Percentiles rank a stretch among this genome's conserved stretches.
Conservation (phyloP, 2,888 invertebrate species). For the Actias luna region DNA sequence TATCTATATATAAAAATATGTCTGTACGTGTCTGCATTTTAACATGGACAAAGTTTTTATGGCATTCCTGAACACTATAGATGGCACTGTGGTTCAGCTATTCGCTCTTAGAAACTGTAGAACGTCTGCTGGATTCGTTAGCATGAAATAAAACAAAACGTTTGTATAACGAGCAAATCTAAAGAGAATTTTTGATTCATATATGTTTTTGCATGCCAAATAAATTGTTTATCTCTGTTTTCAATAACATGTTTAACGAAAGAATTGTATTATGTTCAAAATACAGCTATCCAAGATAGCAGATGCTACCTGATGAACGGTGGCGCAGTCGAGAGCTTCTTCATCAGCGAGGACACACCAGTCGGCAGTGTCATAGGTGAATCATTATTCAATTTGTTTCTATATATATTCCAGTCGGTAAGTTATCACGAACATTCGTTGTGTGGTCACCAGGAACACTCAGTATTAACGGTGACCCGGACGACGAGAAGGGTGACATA, state of each 20-base stretch:
- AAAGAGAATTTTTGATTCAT: too few relatives aligned
- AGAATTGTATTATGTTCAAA: background rate
- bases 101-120: too few relatives aligned
- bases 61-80: too few relatives aligned
- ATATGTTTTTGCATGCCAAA: too few relatives aligned
- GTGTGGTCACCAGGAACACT: constrained; percentile 79
- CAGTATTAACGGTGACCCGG: constrained; percentile 91
- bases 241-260: background rate
- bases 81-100: too few relatives aligned
- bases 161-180: too few relatives aligned
- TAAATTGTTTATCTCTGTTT: background rate
- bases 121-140: too few relatives aligned
- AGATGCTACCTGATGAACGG: constrained; percentile 95
- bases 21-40: too few relatives aligned
- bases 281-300: constrained; percentile 88
- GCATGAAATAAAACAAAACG: too few relatives aligned
- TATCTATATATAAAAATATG: background rate
- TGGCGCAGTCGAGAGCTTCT: constrained; percentile 94
- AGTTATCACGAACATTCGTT: background rate
- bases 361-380: constrained; percentile 90
- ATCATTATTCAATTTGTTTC: constrained; percentile 8
- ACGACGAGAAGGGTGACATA: constrained; percentile 87
- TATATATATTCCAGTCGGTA: background rate
- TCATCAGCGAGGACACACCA: constrained; percentile 92
- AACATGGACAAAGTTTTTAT: too few relatives aligned